A percentile compares a stretch with the other conserved stretches of the same genome.
Evolutionary conservation across 2,888 invertebrate genomes (phyloP).

Genomic region (Acleris emargana): DNA sequence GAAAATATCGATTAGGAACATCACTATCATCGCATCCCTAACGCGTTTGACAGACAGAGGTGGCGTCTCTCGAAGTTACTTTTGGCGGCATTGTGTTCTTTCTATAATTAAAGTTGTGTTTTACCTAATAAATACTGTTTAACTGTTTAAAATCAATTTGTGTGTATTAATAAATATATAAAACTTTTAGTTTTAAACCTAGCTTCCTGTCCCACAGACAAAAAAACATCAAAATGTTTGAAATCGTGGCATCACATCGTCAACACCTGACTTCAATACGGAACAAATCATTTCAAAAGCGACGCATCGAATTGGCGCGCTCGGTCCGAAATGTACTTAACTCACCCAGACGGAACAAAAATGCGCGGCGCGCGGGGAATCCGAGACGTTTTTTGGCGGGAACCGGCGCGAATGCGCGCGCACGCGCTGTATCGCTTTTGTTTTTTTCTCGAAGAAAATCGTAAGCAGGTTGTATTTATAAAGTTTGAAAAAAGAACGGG

Average conservation of each 20-base stretch:
- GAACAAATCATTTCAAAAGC: constrained; percentile 69
- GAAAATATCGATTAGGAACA: too few relatives aligned
- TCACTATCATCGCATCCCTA: too few relatives aligned
- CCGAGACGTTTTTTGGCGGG: constrained; percentile 75
- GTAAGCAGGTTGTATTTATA: constrained; percentile 69
- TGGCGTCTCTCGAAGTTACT: too few relatives aligned
- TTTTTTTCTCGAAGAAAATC: constrained; percentile 52
- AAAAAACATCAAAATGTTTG: constrained; percentile 38
- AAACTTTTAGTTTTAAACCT: too few relatives aligned
- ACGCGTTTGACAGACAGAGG: too few relatives aligned
- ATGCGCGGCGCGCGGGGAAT: constrained; percentile 69
- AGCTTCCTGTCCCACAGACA: constrained; percentile 1
- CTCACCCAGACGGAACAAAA: constrained; percentile 52
- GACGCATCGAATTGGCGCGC: constrained; percentile 57
- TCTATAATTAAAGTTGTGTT: too few relatives aligned
- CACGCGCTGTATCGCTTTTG: constrained; percentile 65
- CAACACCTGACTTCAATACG: constrained; percentile 63
- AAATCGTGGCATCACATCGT: constrained; percentile 66
- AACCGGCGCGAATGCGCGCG: constrained; percentile 70
- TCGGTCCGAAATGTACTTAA: constrained; percentile 48
- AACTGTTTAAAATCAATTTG: too few relatives aligned
- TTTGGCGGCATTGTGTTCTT: too few relatives aligned
- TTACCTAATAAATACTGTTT: too few relatives aligned
- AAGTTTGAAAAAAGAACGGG: constrained; percentile 34
- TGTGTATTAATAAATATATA: too few relatives aligned